phyloP scores from a whole-genome alignment of 2,888 invertebrate genomes.

The Lepidocyrtinus sp. region DNA sequence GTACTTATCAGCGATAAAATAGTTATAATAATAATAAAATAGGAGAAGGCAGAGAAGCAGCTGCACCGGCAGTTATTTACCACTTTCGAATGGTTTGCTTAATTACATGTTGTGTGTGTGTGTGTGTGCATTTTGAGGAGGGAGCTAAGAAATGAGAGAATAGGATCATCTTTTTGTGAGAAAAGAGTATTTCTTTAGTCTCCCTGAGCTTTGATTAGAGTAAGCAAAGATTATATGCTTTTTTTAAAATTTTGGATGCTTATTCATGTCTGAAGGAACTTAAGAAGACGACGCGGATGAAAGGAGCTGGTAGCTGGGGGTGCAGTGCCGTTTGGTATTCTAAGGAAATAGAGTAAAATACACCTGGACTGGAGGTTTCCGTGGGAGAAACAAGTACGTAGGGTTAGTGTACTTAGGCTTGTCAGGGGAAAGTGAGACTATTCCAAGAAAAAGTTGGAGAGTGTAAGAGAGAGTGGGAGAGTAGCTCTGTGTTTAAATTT shows the following conservation, averaged over 20 bases:
- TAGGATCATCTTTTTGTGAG: neutral
- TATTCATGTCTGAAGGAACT: neutral
- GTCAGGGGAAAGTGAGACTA: neutral
- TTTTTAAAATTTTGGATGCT: slow-evolving; percentile 8
- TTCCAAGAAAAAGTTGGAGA: neutral
- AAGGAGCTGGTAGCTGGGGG: neutral
- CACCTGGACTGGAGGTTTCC: neutral
- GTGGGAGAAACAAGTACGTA: neutral
- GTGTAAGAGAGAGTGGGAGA: neutral
- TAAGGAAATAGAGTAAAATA: neutral
- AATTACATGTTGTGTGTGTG: slow-evolving; percentile 28
- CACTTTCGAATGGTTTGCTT: slow-evolving; percentile 34
- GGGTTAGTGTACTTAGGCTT: neutral
- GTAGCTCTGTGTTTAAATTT: neutral
- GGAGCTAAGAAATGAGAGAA: slow-evolving; percentile 5
- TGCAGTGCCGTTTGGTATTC: neutral
- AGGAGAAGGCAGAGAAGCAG: slow-evolving; percentile 37
- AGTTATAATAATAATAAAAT: slow-evolving; percentile 22
- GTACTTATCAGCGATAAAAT: slow-evolving; percentile 15
- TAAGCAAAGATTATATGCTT: slow-evolving; percentile 1
- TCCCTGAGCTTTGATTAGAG: neutral
- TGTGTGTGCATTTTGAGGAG: neutral
- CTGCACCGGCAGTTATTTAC: slow-evolving; percentile 54
- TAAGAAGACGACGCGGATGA: neutral
- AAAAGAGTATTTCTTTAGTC: neutral